Conservation (phyloP, 2,888 invertebrate genomes). For the Steromphala cineraria region DNA sequence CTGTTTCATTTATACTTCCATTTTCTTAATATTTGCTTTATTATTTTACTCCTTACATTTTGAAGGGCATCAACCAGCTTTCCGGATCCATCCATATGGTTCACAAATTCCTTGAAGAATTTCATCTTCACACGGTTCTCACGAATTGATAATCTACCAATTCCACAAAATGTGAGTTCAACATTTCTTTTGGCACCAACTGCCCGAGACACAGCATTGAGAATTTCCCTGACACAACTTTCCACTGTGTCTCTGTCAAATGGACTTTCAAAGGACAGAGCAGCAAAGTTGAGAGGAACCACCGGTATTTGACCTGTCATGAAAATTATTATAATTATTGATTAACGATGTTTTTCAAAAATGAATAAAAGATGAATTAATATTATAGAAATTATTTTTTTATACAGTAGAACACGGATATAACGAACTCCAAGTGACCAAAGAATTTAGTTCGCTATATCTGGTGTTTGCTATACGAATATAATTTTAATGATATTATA, state of each 20-base stretch:
- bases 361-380: too few species aligned
- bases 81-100: conserved; percentile 73
- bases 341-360: too few species aligned
- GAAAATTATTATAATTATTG: neutral
- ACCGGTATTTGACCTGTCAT: conserved; percentile 72
- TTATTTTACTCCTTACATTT: too few species aligned
- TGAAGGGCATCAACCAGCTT: conserved; percentile 71
- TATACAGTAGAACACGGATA: too few species aligned
- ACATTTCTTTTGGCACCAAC: conserved; percentile 69
- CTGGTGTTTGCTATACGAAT: too few species aligned
- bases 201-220: conserved; percentile 68
- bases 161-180: conserved; percentile 72
- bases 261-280: conserved; percentile 72
- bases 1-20: neutral
- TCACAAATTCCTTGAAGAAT: conserved; percentile 75
- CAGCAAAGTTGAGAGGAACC: conserved; percentile 73
- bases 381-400: too few species aligned
- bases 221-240: conserved; percentile 72
- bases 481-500: too few species aligned
- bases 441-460: too few species aligned
- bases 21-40: neutral
- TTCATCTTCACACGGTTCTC: conserved; percentile 74
- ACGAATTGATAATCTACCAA: conserved; percentile 73
- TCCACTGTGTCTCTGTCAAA: conserved; percentile 74
- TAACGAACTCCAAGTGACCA: too few species aligned